Evolutionary conservation across 2,797 vertebrate genomes (phyloP).

Genomic region (Alcedo quadribrachys): DNA sequence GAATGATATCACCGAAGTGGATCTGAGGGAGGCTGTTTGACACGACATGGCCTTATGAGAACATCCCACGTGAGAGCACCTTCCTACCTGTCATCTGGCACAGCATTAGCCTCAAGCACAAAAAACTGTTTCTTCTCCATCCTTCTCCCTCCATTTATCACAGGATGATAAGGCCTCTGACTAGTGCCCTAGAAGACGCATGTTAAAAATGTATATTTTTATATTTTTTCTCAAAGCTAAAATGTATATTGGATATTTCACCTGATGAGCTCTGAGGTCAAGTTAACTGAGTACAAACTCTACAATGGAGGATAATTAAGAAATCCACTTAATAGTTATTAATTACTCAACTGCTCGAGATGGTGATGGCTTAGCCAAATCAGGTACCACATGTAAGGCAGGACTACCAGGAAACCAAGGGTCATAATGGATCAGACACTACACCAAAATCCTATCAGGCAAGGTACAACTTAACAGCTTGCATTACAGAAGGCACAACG

Average conservation of each 20-base stretch:
- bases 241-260: background rate
- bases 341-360: background rate
- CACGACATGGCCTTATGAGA: background rate
- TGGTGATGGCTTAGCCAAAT: background rate
- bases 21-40: accelerated
- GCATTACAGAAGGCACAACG: background rate
- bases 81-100: background rate
- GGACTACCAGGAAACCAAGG: background rate
- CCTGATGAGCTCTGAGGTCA: background rate
- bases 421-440: background rate
- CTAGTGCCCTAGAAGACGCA: background rate
- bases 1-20: background rate
- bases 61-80: background rate
- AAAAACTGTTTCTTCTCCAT: background rate
- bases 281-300: background rate
- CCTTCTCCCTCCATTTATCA: background rate
- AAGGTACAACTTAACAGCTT: background rate
- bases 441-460: accelerated
- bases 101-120: background rate
- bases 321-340: background rate
- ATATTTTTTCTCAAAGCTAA: background rate
- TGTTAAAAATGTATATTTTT: background rate
- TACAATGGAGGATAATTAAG: background rate
- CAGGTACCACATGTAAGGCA: background rate
- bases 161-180: background rate